A percentile compares a stretch with the other conserved stretches of the same genome.
These are phyloP conservation scores for Pyrrhura leucotis DNA, from an alignment of 2,797 vertebrate species.

Conservation along the genomic window DNA sequence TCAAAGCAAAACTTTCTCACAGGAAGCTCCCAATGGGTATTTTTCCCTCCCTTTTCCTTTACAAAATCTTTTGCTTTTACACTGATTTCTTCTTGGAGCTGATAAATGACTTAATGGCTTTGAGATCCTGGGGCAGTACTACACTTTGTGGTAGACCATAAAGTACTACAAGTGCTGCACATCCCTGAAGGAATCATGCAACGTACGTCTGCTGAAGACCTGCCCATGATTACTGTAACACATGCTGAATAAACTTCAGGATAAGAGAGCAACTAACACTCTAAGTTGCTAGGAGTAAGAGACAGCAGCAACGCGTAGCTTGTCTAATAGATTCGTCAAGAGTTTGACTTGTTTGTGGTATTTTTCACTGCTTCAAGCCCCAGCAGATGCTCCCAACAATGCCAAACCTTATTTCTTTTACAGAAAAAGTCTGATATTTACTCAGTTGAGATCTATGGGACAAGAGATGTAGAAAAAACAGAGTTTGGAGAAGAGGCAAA, in stretches of 20 bases:
- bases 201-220: background rate
- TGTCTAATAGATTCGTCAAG: background rate
- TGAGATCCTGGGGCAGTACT: background rate
- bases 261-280: background rate
- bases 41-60: background rate
- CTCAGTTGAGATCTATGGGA: slow-evolving; percentile 73
- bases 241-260: background rate
- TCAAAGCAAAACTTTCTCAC: background rate
- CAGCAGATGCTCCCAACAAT: background rate
- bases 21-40: background rate
- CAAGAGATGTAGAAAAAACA: slow-evolving; percentile 49
- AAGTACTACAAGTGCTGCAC: background rate
- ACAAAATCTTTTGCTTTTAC: background rate
- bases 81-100: background rate
- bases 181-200: background rate
- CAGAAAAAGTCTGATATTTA: slow-evolving; percentile 76
- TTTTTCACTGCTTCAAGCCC: background rate
- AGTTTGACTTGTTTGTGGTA: background rate
- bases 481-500: slow-evolving; percentile 40
- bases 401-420: background rate
- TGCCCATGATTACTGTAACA: background rate
- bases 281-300: background rate
- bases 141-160: background rate
- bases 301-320: background rate
- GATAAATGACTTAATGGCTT: background rate